Evolutionary conservation across 2,888 invertebrate species (phyloP), one percentile per base, ranked within the genome.

Genomic region (Tetragonula carbonaria): DNA sequence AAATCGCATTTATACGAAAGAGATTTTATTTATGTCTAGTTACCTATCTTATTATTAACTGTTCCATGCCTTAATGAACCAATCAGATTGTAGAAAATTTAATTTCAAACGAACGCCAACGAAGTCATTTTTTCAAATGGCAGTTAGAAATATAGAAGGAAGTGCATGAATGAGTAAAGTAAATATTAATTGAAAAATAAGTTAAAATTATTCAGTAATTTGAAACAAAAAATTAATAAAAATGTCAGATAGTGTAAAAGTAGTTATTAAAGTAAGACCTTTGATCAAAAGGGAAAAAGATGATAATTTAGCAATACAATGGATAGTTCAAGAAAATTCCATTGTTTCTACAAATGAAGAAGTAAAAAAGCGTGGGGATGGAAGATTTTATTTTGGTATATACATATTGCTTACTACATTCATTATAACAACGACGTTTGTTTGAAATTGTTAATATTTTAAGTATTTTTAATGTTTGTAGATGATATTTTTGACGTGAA

Each of bases 211-310:
- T 33, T 45, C n/a, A 0, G 1, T 16, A 18, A 51, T 59, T 50
- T 16, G 11, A 38, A 13, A 23, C 0, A 70, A 55, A 71, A 5
- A n/a, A 67, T 33, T 38, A 51, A 59, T 57, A 33, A 90, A 87
- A 63, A 96, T 96, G 96, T 95, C 96, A 92, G 96, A 96, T 92
- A 97, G 96, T 92, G 97, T 97, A 74, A 96, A 97, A 95, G 97
- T 97, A 76, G 97, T 97, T 81, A 96, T 97, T 83, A 97, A 97
- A 95, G 95, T 97, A 86, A 96, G 97, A 68, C 97, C 97, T 38
- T 93, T 97, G 16, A 96, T 97, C 90, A 94, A 95, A 90, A 96
- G 96, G 71, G 97, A 97, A 94, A 95, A 95, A 71, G 96, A 96
- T 63, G 95, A 96, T 11, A 95, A 96, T 90, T 94, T 95, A 74